Evolutionary conservation across 2,113 vertebrate genomes (phyloP).

Genomic region (Procavia capensis): DNA sequence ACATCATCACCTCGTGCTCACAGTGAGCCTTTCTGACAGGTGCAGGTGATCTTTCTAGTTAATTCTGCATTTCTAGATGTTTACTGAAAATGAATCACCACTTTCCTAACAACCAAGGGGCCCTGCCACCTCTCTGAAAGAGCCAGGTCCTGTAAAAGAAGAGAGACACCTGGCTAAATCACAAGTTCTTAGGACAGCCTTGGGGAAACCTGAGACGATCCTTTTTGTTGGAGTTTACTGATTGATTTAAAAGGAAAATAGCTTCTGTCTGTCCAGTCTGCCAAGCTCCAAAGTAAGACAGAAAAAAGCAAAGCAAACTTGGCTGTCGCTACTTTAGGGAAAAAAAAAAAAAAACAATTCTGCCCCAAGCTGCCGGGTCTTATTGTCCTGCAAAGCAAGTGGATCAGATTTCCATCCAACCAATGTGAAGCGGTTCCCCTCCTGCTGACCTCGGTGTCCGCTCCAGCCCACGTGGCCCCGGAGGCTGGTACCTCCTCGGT

Average conservation of each 20-base stretch:
- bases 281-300: background rate
- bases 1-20: background rate
- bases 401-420: background rate
- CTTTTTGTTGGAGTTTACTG: background rate
- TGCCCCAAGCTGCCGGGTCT: background rate
- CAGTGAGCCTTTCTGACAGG: background rate
- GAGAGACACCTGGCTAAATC: background rate
- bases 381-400: background rate
- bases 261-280: background rate
- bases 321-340: background rate
- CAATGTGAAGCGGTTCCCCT: background rate
- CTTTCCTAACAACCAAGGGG: background rate
- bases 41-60: background rate
- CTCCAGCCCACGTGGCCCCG: slow-evolving; percentile 40
- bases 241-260: background rate
- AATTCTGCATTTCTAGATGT: background rate
- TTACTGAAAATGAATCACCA: background rate
- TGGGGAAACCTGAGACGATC: background rate
- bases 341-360: background rate
- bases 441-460: background rate
- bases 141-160: background rate
- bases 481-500: slow-evolving; percentile 1
- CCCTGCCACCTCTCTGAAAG: background rate
- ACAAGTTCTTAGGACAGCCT: background rate
- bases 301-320: background rate